phyloP scores from a whole-genome alignment of 2,888 invertebrate genomes.

The Amiota mariae region DNA sequence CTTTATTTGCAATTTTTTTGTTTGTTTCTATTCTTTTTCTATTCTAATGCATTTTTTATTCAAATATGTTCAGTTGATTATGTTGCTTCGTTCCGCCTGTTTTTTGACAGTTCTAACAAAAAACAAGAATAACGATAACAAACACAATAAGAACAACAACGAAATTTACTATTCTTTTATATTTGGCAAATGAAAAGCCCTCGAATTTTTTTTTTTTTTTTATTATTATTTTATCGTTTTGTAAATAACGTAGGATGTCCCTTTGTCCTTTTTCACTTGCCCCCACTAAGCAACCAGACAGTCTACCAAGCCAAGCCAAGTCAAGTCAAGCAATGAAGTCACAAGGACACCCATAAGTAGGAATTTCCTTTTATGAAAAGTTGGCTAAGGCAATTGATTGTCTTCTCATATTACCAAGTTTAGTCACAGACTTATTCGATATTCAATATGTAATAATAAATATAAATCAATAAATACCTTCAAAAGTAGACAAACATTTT shows the following conservation, averaged over 20 bases:
- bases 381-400: not conserved
- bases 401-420: not conserved
- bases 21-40: not conserved
- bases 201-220: too few species aligned
- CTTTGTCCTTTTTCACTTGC: not conserved
- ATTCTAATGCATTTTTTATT: conserved; percentile 3
- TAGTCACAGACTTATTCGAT: not conserved
- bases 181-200: not conserved
- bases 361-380: not conserved
- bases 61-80: conserved; percentile 3
- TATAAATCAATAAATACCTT: conserved; percentile 28
- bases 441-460: not conserved
- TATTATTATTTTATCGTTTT: not conserved
- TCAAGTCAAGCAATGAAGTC: not conserved
- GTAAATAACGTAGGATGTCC: not conserved
- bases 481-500: conserved; percentile 1
- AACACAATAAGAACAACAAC: not conserved
- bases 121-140: not conserved
- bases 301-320: not conserved
- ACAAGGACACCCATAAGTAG: not conserved
- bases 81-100: not conserved
- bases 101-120: not conserved
- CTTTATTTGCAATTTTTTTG: not conserved
- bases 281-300: not conserved
- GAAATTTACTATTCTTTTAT: not conserved